Conservation (phyloP, 2,113 vertebrate species). For the Peromyscus maniculatus region DNA sequence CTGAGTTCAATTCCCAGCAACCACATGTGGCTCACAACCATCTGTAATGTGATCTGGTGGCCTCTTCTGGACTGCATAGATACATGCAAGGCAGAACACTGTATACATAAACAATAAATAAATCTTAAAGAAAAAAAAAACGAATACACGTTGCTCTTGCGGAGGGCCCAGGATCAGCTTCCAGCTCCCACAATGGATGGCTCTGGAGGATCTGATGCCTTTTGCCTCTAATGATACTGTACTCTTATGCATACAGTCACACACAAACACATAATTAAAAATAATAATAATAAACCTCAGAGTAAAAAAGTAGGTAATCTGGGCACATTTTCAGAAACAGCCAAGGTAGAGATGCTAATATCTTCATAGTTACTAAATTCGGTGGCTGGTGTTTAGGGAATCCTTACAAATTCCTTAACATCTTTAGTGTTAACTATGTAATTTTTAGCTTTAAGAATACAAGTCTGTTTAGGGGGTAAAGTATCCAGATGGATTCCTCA, state of each 20-base stretch:
- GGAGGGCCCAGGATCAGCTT: not conserved
- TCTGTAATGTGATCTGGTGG: not conserved
- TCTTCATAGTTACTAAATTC: not conserved
- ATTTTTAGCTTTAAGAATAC: slow-evolving; percentile 31
- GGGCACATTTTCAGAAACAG: not conserved
- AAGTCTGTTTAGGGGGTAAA: not conserved
- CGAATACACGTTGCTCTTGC: not conserved
- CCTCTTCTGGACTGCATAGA: not conserved
- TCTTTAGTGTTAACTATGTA: not conserved
- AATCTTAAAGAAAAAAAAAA: not conserved
- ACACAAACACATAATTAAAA: not conserved
- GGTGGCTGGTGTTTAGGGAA: not conserved
- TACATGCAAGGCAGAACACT: not conserved
- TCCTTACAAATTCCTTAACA: not conserved
- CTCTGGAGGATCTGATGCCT: not conserved
- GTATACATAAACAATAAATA: no score
- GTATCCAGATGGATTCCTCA: not conserved
- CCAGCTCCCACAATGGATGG: no score
- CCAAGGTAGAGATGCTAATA: no score
- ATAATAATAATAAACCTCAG: not conserved
- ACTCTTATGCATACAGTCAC: not conserved
- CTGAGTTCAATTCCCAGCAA: not conserved
- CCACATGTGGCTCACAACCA: not conserved
- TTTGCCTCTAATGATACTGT: no score
- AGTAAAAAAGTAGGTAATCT: not conserved